A percentile compares a stretch with the other conserved stretches of the same genome.
phyloP scores from a whole-genome alignment of 2,113 vertebrate genomes.

The Herpailurus yagouaroundi region DNA sequence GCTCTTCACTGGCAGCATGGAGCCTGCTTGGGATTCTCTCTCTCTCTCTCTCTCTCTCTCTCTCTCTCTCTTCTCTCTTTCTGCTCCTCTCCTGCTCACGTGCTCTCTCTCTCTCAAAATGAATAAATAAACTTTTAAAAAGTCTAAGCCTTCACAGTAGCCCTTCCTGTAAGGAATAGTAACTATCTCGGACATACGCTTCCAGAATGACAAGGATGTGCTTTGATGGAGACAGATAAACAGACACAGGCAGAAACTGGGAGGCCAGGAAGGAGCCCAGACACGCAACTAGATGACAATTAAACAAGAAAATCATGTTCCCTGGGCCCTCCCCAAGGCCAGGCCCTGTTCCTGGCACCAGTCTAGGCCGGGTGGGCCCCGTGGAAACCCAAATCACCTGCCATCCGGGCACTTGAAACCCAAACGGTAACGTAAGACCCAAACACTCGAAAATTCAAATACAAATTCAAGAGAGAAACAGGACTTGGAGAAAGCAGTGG shows the following conservation, averaged over 20 bases:
- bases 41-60: too few relatives aligned
- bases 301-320: background rate
- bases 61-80: too few relatives aligned
- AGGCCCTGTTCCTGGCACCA: background rate
- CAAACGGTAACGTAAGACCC: background rate
- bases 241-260: background rate
- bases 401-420: background rate
- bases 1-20: too few relatives aligned
- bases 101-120: too few relatives aligned
- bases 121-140: background rate
- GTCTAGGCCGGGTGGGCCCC: accelerated
- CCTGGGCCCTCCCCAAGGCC: background rate
- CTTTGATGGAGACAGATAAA: background rate
- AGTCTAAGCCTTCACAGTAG: background rate
- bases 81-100: too few relatives aligned
- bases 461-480: background rate
- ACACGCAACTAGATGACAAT: background rate
- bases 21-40: too few relatives aligned
- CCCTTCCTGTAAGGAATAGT: background rate
- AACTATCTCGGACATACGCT: background rate
- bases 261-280: background rate
- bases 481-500: background rate
- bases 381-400: background rate
- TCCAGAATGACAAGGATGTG: background rate
- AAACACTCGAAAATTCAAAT: background rate